Percentiles rank a stretch among this genome's conserved stretches.
These are phyloP conservation scores for Colossoma macropomum DNA, from an alignment of 2,113 vertebrate species.

Conservation along the genomic window DNA sequence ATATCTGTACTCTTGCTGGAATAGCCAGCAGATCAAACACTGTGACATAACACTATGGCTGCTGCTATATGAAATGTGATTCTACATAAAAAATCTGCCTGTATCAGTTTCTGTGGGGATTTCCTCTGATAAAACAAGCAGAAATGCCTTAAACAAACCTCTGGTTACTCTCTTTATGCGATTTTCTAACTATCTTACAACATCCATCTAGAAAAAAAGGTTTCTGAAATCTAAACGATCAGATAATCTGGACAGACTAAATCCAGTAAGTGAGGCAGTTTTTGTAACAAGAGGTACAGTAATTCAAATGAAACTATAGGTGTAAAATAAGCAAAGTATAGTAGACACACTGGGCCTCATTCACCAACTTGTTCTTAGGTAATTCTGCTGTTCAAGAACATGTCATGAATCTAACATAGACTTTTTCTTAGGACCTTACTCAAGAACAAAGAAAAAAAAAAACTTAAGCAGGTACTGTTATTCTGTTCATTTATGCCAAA, in stretches of 20 bases:
- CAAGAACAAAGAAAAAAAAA: neutral
- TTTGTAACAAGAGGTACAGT: no score
- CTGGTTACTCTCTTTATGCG: neutral
- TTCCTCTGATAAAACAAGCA: neutral
- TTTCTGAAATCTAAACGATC: no score
- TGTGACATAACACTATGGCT: neutral
- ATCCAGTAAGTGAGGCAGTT: neutral
- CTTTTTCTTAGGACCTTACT: no score
- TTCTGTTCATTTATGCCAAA: neutral
- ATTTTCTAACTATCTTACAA: neutral
- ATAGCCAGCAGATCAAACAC: neutral
- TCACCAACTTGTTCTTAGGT: no score
- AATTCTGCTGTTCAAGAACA: neutral
- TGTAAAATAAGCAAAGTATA: neutral
- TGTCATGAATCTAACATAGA: neutral
- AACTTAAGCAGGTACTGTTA: no score
- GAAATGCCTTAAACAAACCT: neutral
- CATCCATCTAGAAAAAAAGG: neutral
- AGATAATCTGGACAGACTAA: neutral
- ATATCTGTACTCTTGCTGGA: slow-evolving; percentile 13
- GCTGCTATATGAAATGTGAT: neutral
- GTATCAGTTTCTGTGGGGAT: neutral
- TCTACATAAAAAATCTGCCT: neutral
- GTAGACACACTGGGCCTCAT: no score
- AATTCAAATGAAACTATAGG: no score